These are phyloP conservation scores for Tethya wilhelma DNA, from an alignment of 37 sponge, comb jelly and placozoan genomes.

Conservation along the genomic window DNA sequence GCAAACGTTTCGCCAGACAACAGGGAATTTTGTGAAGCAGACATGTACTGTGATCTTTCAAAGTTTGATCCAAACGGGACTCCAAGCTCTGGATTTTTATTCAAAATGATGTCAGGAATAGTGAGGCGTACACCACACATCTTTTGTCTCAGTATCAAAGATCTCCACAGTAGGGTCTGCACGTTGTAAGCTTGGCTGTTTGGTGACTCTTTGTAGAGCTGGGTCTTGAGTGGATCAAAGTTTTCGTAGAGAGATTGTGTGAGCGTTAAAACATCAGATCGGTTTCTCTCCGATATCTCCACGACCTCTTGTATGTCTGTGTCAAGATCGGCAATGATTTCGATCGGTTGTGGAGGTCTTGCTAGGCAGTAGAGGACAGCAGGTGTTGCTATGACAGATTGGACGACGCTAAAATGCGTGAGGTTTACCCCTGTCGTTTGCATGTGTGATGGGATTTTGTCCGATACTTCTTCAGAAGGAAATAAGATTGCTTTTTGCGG, in stretches of 20 bases:
- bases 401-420: neutral
- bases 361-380: neutral
- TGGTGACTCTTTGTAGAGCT: too few species aligned
- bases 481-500: constrained; percentile 10
- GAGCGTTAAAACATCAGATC: neutral
- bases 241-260: neutral
- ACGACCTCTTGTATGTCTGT: neutral
- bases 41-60: too few species aligned
- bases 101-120: too few species aligned
- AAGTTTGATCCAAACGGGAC: too few species aligned
- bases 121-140: too few species aligned
- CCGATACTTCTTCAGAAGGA: neutral
- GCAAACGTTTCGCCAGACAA: too few species aligned
- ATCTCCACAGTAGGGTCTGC: too few species aligned
- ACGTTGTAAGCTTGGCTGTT: too few species aligned
- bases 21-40: too few species aligned
- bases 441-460: neutral
- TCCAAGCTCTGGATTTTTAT: too few species aligned
- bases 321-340: neutral
- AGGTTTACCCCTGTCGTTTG: neutral
- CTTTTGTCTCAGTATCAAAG: too few species aligned
- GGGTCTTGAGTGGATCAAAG: too few species aligned
- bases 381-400: constrained; percentile 16
- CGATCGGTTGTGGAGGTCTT: neutral
- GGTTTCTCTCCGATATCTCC: neutral